Evolutionary conservation across 1,140 invertebrate genomes (phyloP), one percentile per base, ranked within the genome.

Genomic region (Temnothorax nylanderi): DNA sequence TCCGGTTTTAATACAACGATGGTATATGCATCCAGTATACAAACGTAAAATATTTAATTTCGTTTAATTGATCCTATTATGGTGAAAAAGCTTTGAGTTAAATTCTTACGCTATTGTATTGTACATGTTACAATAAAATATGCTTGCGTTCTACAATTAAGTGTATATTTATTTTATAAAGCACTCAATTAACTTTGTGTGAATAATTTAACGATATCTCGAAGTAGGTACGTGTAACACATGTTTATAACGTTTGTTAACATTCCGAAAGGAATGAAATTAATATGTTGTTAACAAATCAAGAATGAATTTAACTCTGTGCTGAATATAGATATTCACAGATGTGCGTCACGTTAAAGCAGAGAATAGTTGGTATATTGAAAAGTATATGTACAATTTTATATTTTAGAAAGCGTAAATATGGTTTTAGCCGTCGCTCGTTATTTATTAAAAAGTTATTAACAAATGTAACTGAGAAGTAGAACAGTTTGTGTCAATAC

Each of bases 101-200:
- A 67, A 67, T 67, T 67, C n/a, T 67, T 67, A 67, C n/a, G n/a
- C 37, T 67, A 37, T 41, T 41, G 7, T 64, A 65, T 65, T 65
- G 34, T 65, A 41, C n/a, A 67, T 26, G 18, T 65, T 41, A n/a
- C 18, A 47, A 67, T 67, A 44, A 67, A 67, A 47, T 67, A 47
- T 21, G 41, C 37, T 67, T 67, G 13, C 64, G 2, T 67, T 44
- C n/a, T 67, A 26, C 37, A 67, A 67, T 67, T 67, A 67, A 67
- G 37, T 44, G 2, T 21, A 21, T 67, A 21, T 67, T 65, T 65
- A 37, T 65, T 65, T 65, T 41, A 65, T 64, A 32, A 37, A 65
- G 34, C 34, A 37, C 34, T 18, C 62, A 41, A 65, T 65, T 65
- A 65, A 41, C 26, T n/a, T 34, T 6, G 26, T 7, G 18, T 37